Conservation (phyloP, 2,888 invertebrate species). For the Drosophila rubida region DNA sequence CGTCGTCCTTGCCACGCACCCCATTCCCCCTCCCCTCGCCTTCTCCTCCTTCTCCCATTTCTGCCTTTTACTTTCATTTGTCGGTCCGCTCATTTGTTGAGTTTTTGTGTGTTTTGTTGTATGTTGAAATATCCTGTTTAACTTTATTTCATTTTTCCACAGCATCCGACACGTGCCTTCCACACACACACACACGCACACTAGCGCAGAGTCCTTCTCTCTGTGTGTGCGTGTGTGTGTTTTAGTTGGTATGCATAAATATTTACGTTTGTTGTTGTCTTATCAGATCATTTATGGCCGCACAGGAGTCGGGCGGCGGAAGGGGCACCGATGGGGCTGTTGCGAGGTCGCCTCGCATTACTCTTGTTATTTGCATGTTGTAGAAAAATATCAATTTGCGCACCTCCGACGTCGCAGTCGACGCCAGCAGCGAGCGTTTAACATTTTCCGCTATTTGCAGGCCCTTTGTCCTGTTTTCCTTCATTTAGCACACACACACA, state of each 20-base stretch:
- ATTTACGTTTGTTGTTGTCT: constrained; percentile 80
- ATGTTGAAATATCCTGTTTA: constrained; percentile 78
- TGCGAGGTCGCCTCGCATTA: constrained; percentile 63
- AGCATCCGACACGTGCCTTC: constrained; percentile 76
- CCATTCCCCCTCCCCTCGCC: not conserved
- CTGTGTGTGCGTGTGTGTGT: constrained; percentile 46
- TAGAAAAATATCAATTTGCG: constrained; percentile 78
- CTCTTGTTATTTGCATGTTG: constrained; percentile 78
- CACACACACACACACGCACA: constrained; percentile 23
- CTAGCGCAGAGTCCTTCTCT: not conserved
- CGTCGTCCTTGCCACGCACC: constrained; percentile 51
- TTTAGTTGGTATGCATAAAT: constrained; percentile 78
- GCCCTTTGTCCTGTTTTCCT: constrained; percentile 66
- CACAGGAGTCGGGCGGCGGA: not conserved
- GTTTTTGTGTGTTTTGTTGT: constrained; percentile 52
- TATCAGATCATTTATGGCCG: constrained; percentile 74
- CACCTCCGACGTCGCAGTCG: constrained; percentile 59
- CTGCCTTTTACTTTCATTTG: constrained; percentile 73
- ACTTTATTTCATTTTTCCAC: constrained; percentile 79
- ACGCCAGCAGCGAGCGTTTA: constrained; percentile 62
- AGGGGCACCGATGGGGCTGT: constrained; percentile 4
- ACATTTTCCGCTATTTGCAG: constrained; percentile 79
- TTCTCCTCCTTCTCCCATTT: constrained; percentile 22
- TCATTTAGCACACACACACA: constrained; percentile 58
- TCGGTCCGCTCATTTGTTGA: constrained; percentile 65